phyloP scores from a whole-genome alignment of 2,797 vertebrate genomes.

The Tokudaia muenninki region DNA sequence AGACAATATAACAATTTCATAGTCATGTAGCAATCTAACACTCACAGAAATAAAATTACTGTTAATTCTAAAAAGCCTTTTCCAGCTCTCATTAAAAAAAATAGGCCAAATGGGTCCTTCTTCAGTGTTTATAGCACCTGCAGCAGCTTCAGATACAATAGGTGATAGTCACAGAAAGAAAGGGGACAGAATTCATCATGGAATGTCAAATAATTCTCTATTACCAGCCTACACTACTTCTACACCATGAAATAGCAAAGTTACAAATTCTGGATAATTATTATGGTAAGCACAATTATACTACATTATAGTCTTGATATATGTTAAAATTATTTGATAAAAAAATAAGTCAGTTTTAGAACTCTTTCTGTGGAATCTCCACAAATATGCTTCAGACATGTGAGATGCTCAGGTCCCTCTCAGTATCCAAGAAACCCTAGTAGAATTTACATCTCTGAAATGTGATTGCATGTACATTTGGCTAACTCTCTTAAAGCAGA shows the following conservation, averaged over 20 bases:
- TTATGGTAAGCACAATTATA: slow-evolving; percentile 48
- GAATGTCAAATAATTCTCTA: slow-evolving; percentile 41
- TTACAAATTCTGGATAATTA: slow-evolving; percentile 48
- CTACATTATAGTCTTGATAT: slow-evolving; percentile 30
- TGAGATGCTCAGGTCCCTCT: background rate
- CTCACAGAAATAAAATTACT: slow-evolving; percentile 24
- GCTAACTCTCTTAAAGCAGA: background rate
- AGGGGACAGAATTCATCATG: background rate
- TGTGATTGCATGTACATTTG: background rate
- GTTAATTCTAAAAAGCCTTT: slow-evolving; percentile 54
- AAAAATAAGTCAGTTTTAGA: slow-evolving; percentile 18
- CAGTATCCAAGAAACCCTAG: background rate
- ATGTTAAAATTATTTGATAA: background rate
- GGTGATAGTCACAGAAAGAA: slow-evolving; percentile 19
- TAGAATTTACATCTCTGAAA: background rate
- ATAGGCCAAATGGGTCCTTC: slow-evolving; percentile 15
- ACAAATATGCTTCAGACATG: background rate
- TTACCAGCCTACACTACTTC: background rate
- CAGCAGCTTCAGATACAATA: background rate
- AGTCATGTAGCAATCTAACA: slow-evolving; percentile 5
- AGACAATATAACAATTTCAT: slow-evolving; percentile 10
- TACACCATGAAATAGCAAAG: slow-evolving; percentile 44
- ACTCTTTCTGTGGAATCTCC: background rate
- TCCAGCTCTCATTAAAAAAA: slow-evolving; percentile 36
- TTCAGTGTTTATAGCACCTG: background rate